Evolutionary conservation across 92 coral and sea anemone species (phyloP), one percentile per base, ranked within the genome.

Genomic region (Muricea muricata): DNA sequence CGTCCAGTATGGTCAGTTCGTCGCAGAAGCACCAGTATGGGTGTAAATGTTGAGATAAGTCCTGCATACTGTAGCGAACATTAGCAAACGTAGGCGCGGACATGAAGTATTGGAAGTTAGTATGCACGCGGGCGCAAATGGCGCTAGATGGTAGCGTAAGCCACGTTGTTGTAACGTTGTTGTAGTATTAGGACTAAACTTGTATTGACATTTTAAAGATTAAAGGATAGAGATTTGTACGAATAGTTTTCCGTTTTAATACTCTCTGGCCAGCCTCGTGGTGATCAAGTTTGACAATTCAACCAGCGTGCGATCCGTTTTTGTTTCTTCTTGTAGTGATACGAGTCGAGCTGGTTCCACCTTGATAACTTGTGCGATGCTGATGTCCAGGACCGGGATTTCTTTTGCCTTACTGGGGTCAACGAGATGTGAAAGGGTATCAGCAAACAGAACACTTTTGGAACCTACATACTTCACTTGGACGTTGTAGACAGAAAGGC

Each of bases 201-300:
- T n/a, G n/a, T n/a, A n/a, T n/a, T n/a, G n/a, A n/a, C n/a, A n/a
- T n/a, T n/a, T n/a, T n/a, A n/a, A n/a, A n/a, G n/a, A n/a, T n/a
- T n/a, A n/a, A n/a, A n/a, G n/a, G n/a, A n/a, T n/a, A n/a, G n/a
- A n/a, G n/a, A n/a, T n/a, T n/a, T n/a, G n/a, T n/a, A n/a, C n/a
- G n/a, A n/a, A n/a, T n/a, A n/a, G n/a, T n/a, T n/a, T n/a, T n/a
- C n/a, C n/a, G n/a, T n/a, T n/a, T n/a, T n/a, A n/a, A n/a, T n/a
- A n/a, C n/a, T n/a, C 13, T 84, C 90, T 25, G 94, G 91, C 91
- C 94, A 91, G n/a, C 91, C 90, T 55, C n/a, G 94, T 85, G 65
- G 85, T 60, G 82, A 85, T 81, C 55, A 85, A 82, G 30, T 85
- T 72, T 50, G 88, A 66, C 30, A 89, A 35, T 46, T 70, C 80